Evolutionary conservation across 2,888 invertebrate species (phyloP), one percentile per base, ranked within the genome.

Genomic region (Tenodera sinensis): DNA sequence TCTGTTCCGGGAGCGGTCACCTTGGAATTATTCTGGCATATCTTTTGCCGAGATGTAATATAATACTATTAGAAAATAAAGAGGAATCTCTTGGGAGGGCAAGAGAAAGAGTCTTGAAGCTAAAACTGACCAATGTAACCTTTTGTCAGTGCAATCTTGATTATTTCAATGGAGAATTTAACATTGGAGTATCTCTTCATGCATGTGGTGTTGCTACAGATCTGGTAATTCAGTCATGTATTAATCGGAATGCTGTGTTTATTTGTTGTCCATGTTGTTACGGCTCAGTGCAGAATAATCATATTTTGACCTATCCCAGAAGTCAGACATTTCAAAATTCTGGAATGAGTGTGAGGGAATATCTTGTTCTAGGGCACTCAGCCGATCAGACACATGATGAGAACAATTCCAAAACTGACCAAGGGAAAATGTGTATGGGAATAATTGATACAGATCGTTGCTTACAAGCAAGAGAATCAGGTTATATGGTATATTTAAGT

Each of bases 201-300:
- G 99, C 98, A 4, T 99, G 99, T 93, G 99, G 99, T 0, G 97
- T 98, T 20, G 98, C 98, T 1, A 98, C 98, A 2, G 99, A 99
- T 93, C 95, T 99, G 90, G 98, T 99, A 0, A 94, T 99, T 87
- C 96, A 97, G 91, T 96, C 97, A 92, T 99, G 99, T 93, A 94
- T 97, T 25, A 94, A 95, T 85, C 95, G 95, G 25, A 94, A 94
- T 89, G 98, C 98, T 0, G 95, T 96, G 91, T 98, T 99, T 94
- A 96, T 98, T 0, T 95, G 97, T 88, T 98, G 98, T 92, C 99
- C 99, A 0, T 99, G 99, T 93, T 99, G 99, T 92, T 99, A 99
- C 93, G 99, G 99, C 1, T 96, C 96, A 3, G 95, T 99, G 25
- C 96, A 97, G 93, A 95, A 96, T 90, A 98, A 97, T 91, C 96